phyloP scores from a whole-genome alignment of 2,113 vertebrate genomes.

The Charadrius vociferus region DNA sequence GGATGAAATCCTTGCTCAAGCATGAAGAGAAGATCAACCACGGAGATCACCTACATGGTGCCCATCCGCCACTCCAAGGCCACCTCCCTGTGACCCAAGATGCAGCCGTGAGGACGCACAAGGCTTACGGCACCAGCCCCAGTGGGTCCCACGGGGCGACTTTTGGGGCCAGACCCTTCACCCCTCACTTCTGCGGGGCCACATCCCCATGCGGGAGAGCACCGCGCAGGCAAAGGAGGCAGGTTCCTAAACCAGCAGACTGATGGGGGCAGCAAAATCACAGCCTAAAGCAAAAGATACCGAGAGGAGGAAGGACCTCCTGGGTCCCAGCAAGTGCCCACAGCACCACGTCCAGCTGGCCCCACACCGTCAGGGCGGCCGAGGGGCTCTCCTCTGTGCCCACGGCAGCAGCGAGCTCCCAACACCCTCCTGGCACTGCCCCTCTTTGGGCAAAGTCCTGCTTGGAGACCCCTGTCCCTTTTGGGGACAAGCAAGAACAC shows the following conservation, averaged over 20 bases:
- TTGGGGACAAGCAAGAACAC: not conserved
- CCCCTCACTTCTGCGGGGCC: not conserved
- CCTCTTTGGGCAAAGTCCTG: not conserved
- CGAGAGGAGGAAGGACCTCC: not conserved
- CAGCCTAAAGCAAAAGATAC: slow-evolving; percentile 50
- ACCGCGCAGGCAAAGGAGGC: not conserved
- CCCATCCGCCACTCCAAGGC: not conserved
- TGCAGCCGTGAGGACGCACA: accelerated
- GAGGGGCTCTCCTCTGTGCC: accelerated
- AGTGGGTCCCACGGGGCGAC: not conserved
- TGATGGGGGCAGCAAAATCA: slow-evolving; percentile 72
- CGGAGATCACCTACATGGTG: accelerated
- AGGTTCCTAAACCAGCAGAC: slow-evolving; percentile 53
- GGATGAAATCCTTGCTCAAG: not conserved
- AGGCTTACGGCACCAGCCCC: not conserved
- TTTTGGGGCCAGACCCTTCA: not conserved
- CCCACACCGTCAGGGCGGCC: accelerated
- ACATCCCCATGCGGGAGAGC: not conserved
- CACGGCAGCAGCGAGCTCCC: not conserved
- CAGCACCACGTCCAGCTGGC: not conserved
- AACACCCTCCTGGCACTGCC: not conserved
- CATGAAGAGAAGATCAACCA: not conserved
- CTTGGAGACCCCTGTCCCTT: not conserved
- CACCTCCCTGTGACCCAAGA: not conserved
- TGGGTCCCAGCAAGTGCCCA: slow-evolving; percentile 5